Conservation (phyloP, 2,113 vertebrate genomes). For the Cryptomyrus ogoouensis region DNA sequence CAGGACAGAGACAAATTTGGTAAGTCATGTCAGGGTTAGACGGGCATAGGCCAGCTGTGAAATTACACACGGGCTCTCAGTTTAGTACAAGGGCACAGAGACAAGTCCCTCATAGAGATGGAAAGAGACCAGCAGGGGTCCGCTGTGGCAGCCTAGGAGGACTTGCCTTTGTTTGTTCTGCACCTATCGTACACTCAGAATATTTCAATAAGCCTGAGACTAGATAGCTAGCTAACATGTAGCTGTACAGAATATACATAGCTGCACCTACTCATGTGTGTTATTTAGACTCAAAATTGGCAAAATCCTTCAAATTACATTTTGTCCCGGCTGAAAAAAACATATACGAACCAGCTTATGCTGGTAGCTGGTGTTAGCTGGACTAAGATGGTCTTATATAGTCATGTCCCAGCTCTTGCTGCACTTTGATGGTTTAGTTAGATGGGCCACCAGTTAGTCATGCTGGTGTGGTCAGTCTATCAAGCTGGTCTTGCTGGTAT, state of each 20-base stretch:
- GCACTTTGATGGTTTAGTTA: not conserved
- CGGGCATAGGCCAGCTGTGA: conserved; percentile 53
- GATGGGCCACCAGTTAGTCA: not conserved
- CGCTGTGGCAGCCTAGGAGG: not conserved
- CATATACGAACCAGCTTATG: not conserved
- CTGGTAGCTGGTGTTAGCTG: not conserved
- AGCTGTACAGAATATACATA: not conserved
- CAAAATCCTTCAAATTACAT: not conserved
- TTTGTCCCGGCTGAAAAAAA: not conserved
- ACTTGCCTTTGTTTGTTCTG: not conserved
- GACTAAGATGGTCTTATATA: not conserved
- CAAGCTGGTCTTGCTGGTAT: not conserved
- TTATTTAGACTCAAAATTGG: not conserved
- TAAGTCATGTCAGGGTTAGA: conserved; percentile 32
- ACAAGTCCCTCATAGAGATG: not conserved
- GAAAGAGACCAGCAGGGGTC: not conserved
- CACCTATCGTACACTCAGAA: not conserved
- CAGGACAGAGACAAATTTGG: conserved; percentile 45
- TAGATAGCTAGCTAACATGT: not conserved
- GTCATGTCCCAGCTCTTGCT: not conserved
- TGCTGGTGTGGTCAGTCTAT: not conserved
- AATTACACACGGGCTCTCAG: conserved; percentile 45
- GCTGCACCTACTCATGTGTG: not conserved
- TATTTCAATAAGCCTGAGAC: not conserved
- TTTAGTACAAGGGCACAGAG: conserved; percentile 34